Conservation (phyloP, 2,797 vertebrate species). For the Falco cherrug region DNA sequence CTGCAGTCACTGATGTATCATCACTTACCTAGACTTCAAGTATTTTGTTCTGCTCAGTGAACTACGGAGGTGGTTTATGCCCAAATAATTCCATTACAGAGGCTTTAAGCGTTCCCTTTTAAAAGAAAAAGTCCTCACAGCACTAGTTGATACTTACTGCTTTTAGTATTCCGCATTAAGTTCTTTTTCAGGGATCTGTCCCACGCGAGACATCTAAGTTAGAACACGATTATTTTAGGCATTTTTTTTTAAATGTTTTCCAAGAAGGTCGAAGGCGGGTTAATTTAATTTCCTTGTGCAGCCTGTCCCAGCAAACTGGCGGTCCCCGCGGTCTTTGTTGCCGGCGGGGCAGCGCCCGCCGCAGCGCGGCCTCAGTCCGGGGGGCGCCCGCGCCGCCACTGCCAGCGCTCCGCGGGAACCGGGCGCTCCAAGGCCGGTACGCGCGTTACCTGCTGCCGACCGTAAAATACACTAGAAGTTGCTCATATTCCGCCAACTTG, state of each 20-base stretch:
- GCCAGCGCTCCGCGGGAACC: too few species aligned
- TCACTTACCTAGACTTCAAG: background rate
- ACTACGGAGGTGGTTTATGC: background rate
- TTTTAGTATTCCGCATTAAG: background rate
- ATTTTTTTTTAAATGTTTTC: background rate
- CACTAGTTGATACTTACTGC: background rate
- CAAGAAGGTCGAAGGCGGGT: too few species aligned
- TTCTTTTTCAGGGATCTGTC: background rate
- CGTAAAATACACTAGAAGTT: rapidly evolving
- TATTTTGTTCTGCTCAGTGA: background rate
- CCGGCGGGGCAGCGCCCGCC: background rate
- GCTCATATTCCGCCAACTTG: background rate
- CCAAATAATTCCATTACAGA: background rate
- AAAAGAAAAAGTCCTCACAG: background rate
- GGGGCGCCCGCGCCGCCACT: background rate
- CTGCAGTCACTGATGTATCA: background rate
- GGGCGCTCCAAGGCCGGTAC: background rate
- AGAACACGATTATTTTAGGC: background rate
- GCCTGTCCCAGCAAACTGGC: rapidly evolving
- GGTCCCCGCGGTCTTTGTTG: background rate
- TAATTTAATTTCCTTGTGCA: background rate
- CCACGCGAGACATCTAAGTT: rapidly evolving
- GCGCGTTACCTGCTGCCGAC: rapidly evolving
- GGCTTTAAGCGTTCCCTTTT: background rate
- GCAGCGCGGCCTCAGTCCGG: background rate